Evolutionary conservation across 2,888 invertebrate genomes (phyloP).

Genomic region (Calliphora vomitoria): DNA sequence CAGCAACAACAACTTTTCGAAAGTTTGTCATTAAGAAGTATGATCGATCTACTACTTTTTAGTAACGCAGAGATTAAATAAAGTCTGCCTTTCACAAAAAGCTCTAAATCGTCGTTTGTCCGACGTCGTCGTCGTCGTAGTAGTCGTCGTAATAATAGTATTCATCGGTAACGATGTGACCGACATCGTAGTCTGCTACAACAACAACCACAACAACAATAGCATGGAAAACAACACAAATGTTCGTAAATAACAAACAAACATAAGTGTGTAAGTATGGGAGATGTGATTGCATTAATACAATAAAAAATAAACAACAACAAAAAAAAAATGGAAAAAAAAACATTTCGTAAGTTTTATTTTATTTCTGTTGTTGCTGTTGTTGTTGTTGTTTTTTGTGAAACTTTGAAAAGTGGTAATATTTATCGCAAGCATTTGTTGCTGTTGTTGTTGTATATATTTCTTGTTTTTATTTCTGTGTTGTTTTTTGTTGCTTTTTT

Average conservation of each 20-base stretch:
- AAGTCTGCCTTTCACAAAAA: slow-evolving; percentile 75
- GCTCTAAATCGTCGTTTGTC: slow-evolving; percentile 63
- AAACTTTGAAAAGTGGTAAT: slow-evolving; percentile 74
- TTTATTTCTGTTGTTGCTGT: slow-evolving; percentile 45
- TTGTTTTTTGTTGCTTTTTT: not conserved
- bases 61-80: slow-evolving; percentile 72
- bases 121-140: slow-evolving; percentile 55
- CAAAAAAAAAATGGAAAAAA: not conserved
- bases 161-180: slow-evolving; percentile 60
- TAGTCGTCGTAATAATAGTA: slow-evolving; percentile 36
- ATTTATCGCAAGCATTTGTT: slow-evolving; percentile 70
- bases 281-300: slow-evolving; percentile 74
- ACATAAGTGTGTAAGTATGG: slow-evolving; percentile 68
- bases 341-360: slow-evolving; percentile 69
- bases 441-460: slow-evolving; percentile 24
- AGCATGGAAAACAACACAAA: slow-evolving; percentile 13
- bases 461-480: slow-evolving; percentile 63
- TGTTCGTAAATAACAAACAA: slow-evolving; percentile 62
- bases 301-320: slow-evolving; percentile 58
- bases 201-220: slow-evolving; percentile 37
- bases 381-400: slow-evolving; percentile 64
- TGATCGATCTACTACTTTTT: slow-evolving; percentile 72
- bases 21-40: slow-evolving; percentile 72
- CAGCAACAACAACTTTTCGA: slow-evolving; percentile 68
- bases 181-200: slow-evolving; percentile 63